Percentiles rank a stretch among this genome's conserved stretches.
These are phyloP conservation scores for Ceuthmochares aereus DNA, from an alignment of 2,113 vertebrate genomes.

Conservation along the genomic window DNA sequence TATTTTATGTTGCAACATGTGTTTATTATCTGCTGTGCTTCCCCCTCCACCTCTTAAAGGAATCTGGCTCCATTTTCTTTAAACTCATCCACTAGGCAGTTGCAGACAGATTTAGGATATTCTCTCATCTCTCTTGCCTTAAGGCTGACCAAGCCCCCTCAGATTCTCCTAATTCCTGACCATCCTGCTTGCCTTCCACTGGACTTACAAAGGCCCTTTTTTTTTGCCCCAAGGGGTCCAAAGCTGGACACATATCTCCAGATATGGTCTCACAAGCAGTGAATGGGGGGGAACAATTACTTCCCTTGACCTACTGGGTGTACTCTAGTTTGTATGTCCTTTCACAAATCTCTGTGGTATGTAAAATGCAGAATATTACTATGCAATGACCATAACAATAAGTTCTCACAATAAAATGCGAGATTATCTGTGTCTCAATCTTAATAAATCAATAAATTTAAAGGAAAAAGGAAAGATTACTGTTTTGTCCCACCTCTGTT, in stretches of 20 bases:
- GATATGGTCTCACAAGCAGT: neutral
- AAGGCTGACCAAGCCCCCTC: neutral
- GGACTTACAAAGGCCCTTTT: neutral
- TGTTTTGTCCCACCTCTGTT: neutral
- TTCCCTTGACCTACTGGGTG: neutral
- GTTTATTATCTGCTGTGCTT: neutral
- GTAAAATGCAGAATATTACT: neutral
- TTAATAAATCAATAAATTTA: neutral
- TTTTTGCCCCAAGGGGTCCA: neutral
- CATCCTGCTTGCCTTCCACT: neutral
- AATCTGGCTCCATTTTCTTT: neutral
- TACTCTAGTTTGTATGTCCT: rapidly evolving
- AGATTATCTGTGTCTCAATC: neutral
- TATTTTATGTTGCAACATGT: neutral
- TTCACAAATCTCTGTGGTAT: neutral
- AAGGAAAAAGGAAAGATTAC: neutral
- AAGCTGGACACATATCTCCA: neutral
- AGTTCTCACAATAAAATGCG: neutral
- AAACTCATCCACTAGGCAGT: neutral
- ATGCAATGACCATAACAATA: neutral
- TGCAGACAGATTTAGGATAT: neutral
- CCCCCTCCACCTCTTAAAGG: neutral
- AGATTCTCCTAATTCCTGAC: neutral
- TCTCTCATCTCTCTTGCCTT: neutral
- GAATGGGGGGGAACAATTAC: neutral